These are phyloP conservation scores for Cryptocephalus primarius DNA, from an alignment of 2,888 invertebrate genomes.

Conservation along the genomic window DNA sequence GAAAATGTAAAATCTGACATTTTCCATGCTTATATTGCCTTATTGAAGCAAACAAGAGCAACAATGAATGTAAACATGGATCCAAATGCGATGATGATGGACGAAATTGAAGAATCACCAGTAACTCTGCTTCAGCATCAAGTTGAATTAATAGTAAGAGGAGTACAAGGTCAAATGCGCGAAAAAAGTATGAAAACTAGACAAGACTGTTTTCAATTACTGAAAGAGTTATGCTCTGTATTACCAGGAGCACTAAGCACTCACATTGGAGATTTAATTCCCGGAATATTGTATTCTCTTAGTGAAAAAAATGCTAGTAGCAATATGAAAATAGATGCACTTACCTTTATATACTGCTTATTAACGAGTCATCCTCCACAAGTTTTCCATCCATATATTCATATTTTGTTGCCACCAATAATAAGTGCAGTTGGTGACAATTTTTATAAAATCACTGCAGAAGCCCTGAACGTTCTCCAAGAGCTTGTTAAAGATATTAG, in stretches of 20 bases:
- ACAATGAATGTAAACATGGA: constrained; percentile 51
- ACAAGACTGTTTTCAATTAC: constrained; percentile 81
- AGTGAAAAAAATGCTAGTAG: constrained; percentile 89
- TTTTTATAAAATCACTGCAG: constrained; percentile 98
- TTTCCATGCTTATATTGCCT: constrained; percentile 89
- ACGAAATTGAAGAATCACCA: constrained; percentile 55
- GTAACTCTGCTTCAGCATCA: constrained; percentile 48
- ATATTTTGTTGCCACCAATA: constrained; percentile 70
- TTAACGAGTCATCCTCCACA: constrained; percentile 67
- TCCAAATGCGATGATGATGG: constrained; percentile 49
- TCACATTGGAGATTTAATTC: constrained; percentile 65
- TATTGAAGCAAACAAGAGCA: constrained; percentile 82
- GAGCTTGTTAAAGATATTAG: constrained; percentile 89
- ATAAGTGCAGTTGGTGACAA: constrained; percentile 85
- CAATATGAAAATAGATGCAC: constrained; percentile 95
- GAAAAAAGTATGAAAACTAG: constrained; percentile 80
- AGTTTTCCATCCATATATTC: constrained; percentile 72
- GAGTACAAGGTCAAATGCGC: constrained; percentile 78
- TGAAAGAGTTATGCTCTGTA: constrained; percentile 83
- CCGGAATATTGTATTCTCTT: constrained; percentile 81
- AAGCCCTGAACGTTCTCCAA: constrained; percentile 86
- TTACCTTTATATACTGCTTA: constrained; percentile 81
- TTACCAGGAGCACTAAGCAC: constrained; percentile 77
- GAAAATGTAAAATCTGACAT: constrained; percentile 99
- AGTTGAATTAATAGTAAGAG: constrained; percentile 70